Base-by-base conservation (phyloP, 2,113 vertebrate species). In the Elgaria multicarinata region DNA sequence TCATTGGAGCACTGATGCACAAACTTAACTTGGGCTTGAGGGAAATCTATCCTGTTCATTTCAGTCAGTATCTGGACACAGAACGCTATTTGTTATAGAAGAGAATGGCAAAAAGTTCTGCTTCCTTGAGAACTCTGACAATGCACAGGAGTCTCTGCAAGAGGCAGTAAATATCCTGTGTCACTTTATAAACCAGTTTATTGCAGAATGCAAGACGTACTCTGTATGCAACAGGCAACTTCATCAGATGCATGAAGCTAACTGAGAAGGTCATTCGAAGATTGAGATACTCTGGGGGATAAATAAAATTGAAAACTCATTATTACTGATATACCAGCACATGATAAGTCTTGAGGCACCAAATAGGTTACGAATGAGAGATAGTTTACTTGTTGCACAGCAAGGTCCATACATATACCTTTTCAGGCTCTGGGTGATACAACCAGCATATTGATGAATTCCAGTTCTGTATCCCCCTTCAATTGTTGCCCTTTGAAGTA, bases 221-320 rank as follows among this genome's bases (percentile, higher is more conserved):
- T 39, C 39, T 28, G 84, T 86, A 44, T 31, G 36, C 53, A 86
- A 76, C 39, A 31, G n/a, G 28, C 72, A 86, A 42, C 84, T 75
- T 55, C 69, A 86, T 62, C 79, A 82, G n/a, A 58, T 39, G 31
- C 36, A 86, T 33, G 84, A 76, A 75, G 71, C 84, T 75, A 75
- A 42, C 6, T 39, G 83, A 58, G 83, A 74, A 74, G 69, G 71
- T 55, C 50, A 69, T 33, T 69, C 69, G 31, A 50, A 53, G 66
- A 36, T 44, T 85, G 31, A 33, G 66, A 8, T 46, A n/a, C n/a
- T 71, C 46, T 28, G 39, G 46, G 46, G 67, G n/a, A 85, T 72
- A 53, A 71, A 72, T 72, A 36, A 55, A 53, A 72, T 39, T 71
- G 44, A 85, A 85, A 85, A 69, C 50, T 85, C 83, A 55, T 36